Evolutionary conservation across 2,113 vertebrate species (phyloP).

Genomic region (Cottus gobio): DNA sequence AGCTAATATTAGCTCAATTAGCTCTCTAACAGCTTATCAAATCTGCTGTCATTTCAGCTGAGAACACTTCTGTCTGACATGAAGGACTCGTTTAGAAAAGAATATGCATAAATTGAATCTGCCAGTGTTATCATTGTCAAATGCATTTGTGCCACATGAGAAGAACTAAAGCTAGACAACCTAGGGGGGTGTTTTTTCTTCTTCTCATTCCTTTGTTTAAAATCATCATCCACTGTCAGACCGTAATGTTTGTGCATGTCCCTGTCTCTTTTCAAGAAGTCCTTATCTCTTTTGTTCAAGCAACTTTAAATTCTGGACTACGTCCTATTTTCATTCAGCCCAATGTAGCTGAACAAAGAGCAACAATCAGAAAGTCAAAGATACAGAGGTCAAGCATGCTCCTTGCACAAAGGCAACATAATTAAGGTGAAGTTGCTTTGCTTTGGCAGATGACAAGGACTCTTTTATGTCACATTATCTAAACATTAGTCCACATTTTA

Average conservation of each 20-base stretch:
- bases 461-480: slow-evolving; percentile 3
- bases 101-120: background rate
- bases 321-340: background rate
- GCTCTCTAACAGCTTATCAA: background rate
- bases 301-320: background rate
- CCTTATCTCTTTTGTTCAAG: background rate
- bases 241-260: background rate
- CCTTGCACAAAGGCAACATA: background rate
- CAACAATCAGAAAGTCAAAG: slow-evolving; percentile 13
- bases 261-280: background rate
- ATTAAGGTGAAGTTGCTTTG: background rate
- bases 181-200: background rate
- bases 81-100: background rate
- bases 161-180: background rate
- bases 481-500: slow-evolving; percentile 11
- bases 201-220: background rate
- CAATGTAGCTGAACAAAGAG: slow-evolving; percentile 2
- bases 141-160: background rate
- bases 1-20: background rate
- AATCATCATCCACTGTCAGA: background rate
- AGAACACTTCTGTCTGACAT: background rate
- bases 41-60: background rate
- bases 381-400: slow-evolving; percentile 9
- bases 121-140: background rate
- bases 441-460: background rate